These are phyloP conservation scores for Escarpia spicata DNA, from an alignment of 2,888 invertebrate species.

Conservation along the genomic window DNA sequence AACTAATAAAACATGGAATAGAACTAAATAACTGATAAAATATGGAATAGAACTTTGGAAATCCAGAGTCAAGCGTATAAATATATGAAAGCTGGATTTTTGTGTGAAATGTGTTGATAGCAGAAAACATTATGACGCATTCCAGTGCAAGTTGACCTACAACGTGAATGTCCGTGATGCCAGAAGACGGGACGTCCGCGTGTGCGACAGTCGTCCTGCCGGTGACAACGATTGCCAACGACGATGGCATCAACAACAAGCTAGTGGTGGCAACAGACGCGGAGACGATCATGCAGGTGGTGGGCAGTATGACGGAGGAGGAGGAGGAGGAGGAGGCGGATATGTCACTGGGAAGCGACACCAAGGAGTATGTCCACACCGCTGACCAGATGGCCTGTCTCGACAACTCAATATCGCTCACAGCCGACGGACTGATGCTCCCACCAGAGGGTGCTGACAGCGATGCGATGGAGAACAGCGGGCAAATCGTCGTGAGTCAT, in stretches of 20 bases:
- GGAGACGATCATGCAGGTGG: background rate
- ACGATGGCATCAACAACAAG: background rate
- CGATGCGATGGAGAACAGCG: background rate
- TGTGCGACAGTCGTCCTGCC: background rate
- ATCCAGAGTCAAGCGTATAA: too few relatives aligned
- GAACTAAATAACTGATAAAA: too few relatives aligned
- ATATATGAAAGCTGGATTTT: background rate
- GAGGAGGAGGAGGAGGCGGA: background rate
- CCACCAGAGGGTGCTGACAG: background rate
- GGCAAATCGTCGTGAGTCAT: background rate
- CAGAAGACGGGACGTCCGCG: background rate
- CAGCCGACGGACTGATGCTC: background rate
- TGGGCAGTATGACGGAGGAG: background rate
- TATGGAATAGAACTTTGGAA: too few relatives aligned
- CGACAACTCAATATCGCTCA: background rate
- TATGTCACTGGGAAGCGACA: background rate
- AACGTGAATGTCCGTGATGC: slow-evolving; percentile 7
- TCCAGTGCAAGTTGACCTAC: background rate
- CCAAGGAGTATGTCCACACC: background rate
- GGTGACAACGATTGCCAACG: background rate
- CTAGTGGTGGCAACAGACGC: background rate
- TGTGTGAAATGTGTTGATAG: background rate
- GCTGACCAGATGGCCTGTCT: background rate
- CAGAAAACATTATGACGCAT: background rate
- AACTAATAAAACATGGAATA: too few relatives aligned